Conservation (phyloP, 1,140 invertebrate species). For the Chionoecetes opilio region DNA sequence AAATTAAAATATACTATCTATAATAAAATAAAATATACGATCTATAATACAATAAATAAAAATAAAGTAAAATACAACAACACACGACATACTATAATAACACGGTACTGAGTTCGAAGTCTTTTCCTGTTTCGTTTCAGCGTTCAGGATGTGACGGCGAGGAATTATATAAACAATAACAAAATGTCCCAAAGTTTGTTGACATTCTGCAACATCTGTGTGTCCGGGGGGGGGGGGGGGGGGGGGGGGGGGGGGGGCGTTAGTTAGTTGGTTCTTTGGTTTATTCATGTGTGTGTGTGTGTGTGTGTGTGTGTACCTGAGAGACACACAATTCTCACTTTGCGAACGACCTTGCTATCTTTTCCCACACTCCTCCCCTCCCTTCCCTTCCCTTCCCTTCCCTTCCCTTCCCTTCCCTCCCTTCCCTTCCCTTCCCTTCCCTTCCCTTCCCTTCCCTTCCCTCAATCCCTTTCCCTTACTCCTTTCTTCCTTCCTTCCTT, state of each 20-base stretch:
- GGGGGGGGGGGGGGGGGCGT: not conserved
- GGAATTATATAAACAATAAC: too few species aligned
- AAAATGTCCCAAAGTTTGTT: too few species aligned
- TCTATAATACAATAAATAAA: too few species aligned
- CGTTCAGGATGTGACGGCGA: too few species aligned
- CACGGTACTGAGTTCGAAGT: too few species aligned
- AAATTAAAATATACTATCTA: too few species aligned
- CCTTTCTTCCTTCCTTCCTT: not conserved
- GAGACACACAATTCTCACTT: constrained; percentile 53
- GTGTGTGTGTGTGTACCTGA: constrained; percentile 43
- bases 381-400: not conserved
- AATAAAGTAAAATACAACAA: too few species aligned
- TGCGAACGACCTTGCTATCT: constrained; percentile 61
- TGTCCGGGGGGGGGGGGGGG: too few species aligned
- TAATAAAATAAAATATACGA: too few species aligned
- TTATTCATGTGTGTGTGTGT: not conserved
- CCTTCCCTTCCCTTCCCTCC: not conserved
- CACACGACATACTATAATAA: too few species aligned
- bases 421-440: constrained; percentile 46
- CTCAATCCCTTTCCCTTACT: not conserved
- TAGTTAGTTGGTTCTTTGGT: not conserved
- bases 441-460: not conserved
- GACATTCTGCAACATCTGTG: too few species aligned
- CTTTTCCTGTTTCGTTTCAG: too few species aligned
- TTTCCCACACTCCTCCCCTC: constrained; percentile 55